A percentile compares a stretch with the other conserved stretches of the same genome.
These are phyloP conservation scores for Sarcophaga rosellei DNA, from an alignment of 2,888 invertebrate species.

Conservation along the genomic window DNA sequence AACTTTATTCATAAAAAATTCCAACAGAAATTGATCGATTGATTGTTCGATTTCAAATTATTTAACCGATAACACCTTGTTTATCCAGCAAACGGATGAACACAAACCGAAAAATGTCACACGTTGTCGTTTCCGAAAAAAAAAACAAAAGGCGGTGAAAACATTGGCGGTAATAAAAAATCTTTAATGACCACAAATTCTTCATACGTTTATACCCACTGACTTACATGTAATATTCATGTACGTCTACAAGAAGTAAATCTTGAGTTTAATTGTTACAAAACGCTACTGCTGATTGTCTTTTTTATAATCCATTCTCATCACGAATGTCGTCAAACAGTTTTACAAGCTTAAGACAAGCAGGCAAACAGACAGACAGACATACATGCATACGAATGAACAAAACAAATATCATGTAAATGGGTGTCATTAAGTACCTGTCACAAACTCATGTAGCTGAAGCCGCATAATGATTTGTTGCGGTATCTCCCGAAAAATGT, in stretches of 20 bases:
- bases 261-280: slow-evolving; percentile 66
- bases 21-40: too few relatives aligned
- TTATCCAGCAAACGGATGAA: slow-evolving; percentile 1
- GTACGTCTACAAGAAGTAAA: slow-evolving; percentile 33
- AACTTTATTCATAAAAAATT: too few relatives aligned
- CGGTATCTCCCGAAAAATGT: slow-evolving; percentile 47
- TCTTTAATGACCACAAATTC: slow-evolving; percentile 44
- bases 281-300: slow-evolving; percentile 64
- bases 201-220: slow-evolving; percentile 8
- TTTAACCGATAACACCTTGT: slow-evolving; percentile 10
- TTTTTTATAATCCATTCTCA: slow-evolving; percentile 21
- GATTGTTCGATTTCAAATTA: slow-evolving; percentile 31
- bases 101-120: slow-evolving; percentile 18
- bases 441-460: slow-evolving; percentile 69
- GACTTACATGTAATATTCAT: too few relatives aligned
- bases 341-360: slow-evolving; percentile 7
- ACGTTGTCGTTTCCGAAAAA: slow-evolving; percentile 5
- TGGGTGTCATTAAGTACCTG: slow-evolving; percentile 69
- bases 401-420: slow-evolving; percentile 61
- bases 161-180: background rate
- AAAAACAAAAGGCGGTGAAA: background rate
- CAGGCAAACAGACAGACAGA: slow-evolving; percentile 14
- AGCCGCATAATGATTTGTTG: slow-evolving; percentile 67
- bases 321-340: background rate
- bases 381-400: slow-evolving; percentile 21